These are phyloP conservation scores for Holacanthus passer DNA, from an alignment of 2,113 vertebrate species.

Conservation along the genomic window DNA sequence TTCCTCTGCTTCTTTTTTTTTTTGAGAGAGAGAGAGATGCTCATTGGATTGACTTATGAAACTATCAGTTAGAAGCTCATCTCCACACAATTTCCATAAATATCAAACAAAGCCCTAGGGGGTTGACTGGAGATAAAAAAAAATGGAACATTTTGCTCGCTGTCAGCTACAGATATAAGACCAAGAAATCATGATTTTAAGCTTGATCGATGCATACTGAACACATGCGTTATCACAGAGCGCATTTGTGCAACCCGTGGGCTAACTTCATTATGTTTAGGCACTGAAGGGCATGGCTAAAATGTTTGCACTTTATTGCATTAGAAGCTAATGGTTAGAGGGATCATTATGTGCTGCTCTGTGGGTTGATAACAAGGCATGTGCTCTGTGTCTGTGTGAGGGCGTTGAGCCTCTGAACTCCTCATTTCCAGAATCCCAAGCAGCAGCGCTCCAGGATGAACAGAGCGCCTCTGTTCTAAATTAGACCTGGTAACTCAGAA, in stretches of 20 bases:
- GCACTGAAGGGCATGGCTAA: conserved; percentile 72
- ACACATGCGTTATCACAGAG: conserved; percentile 60
- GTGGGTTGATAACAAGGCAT: conserved; percentile 82
- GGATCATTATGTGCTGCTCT: conserved; percentile 76
- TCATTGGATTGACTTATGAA: conserved; percentile 36
- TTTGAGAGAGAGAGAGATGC: not conserved
- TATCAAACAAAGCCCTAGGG: conserved; percentile 47
- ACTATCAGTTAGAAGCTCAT: conserved; percentile 50
- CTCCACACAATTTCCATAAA: conserved; percentile 62
- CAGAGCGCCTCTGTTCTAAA: conserved; percentile 79
- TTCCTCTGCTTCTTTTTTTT: conserved; percentile 34
- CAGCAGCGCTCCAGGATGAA: conserved; percentile 75
- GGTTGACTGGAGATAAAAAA: conserved; percentile 42
- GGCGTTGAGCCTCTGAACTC: conserved; percentile 75
- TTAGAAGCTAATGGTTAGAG: conserved; percentile 78
- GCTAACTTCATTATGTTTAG: conserved; percentile 72
- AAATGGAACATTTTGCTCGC: conserved; percentile 44
- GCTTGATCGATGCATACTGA: conserved; percentile 59
- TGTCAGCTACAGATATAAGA: conserved; percentile 46
- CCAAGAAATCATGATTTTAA: conserved; percentile 39
- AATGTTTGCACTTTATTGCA: conserved; percentile 77
- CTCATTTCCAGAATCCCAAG: conserved; percentile 79
- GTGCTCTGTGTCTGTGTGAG: conserved; percentile 74
- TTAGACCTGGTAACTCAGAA: conserved; percentile 69
- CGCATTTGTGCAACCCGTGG: conserved; percentile 70